Percentiles rank a stretch among this genome's conserved stretches.
Evolutionary conservation across 2,113 vertebrate species (phyloP).

Genomic region (Ibidorhyncha struthersii): DNA sequence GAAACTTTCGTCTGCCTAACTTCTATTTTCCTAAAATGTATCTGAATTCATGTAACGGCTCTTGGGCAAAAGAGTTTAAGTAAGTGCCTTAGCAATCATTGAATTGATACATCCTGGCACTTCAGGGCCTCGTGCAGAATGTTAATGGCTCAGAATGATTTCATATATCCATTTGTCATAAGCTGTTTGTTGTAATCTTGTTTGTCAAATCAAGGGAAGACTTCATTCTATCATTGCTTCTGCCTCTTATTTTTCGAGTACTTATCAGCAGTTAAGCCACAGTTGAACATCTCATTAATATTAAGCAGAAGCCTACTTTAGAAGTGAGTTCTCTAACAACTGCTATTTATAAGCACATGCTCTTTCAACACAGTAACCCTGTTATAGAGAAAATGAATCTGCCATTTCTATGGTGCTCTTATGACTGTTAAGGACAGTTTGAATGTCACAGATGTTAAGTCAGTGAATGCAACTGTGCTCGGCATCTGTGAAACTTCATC

Average conservation of each 20-base stretch:
- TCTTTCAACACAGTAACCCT: constrained; percentile 25
- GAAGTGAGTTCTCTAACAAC: constrained; percentile 25
- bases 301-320: constrained; percentile 35
- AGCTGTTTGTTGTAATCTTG: not conserved
- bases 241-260: not conserved
- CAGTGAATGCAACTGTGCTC: not conserved
- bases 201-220: not conserved
- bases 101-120: not conserved
- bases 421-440: constrained; percentile 57
- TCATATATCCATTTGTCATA: not conserved
- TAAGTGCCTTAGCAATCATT: constrained; percentile 73
- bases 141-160: not conserved
- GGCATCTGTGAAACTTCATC: not conserved
- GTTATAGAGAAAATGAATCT: constrained; percentile 9
- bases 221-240: not conserved
- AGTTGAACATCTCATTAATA: constrained; percentile 12
- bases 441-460: constrained; percentile 45
- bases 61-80: constrained; percentile 21
- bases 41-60: not conserved
- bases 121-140: constrained; percentile 22
- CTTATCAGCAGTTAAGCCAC: not conserved
- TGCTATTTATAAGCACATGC: constrained; percentile 50
- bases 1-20: not conserved
- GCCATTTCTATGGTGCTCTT: constrained; percentile 46
- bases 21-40: not conserved